Evolutionary conservation across 2,888 invertebrate genomes (phyloP).

Genomic region (Acrobasis consociella): DNA sequence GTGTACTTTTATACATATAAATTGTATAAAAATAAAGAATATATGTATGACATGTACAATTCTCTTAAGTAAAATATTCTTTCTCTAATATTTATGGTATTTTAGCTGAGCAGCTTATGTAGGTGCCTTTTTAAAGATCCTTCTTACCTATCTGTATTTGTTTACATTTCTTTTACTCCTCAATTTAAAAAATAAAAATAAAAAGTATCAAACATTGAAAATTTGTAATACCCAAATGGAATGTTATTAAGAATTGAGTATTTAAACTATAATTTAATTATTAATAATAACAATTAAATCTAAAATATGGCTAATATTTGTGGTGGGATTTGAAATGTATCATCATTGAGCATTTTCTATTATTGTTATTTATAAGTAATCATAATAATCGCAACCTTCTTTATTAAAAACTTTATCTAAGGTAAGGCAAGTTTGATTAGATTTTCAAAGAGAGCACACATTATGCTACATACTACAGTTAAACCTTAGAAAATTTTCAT

Average conservation of each 20-base stretch:
- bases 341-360: conserved; percentile 6
- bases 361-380: neutral
- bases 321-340: conserved; percentile 20
- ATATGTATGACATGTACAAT: too few relatives aligned
- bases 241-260: conserved; percentile 5
- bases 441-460: conserved; percentile 1
- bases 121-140: too few relatives aligned
- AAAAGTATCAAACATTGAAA: neutral
- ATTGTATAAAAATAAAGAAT: too few relatives aligned
- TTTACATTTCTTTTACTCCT: too few relatives aligned
- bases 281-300: neutral
- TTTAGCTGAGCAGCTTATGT: too few relatives aligned
- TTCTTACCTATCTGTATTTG: too few relatives aligned
- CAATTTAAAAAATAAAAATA: too few relatives aligned
- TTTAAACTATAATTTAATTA: conserved; percentile 6
- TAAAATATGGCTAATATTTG: conserved; percentile 18
- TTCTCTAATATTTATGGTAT: too few relatives aligned
- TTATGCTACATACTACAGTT: neutral
- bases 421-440: conserved; percentile 1
- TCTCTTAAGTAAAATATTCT: too few relatives aligned
- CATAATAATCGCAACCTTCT: neutral
- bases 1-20: too few relatives aligned
- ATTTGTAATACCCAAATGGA: conserved; percentile 21
- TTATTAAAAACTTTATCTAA: conserved; percentile 4
- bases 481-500: conserved; percentile 9